Percentiles rank a stretch among this genome's conserved stretches.
These are phyloP conservation scores for Hemiprocne comata DNA, from an alignment of 2,113 vertebrate species.

Conservation along the genomic window DNA sequence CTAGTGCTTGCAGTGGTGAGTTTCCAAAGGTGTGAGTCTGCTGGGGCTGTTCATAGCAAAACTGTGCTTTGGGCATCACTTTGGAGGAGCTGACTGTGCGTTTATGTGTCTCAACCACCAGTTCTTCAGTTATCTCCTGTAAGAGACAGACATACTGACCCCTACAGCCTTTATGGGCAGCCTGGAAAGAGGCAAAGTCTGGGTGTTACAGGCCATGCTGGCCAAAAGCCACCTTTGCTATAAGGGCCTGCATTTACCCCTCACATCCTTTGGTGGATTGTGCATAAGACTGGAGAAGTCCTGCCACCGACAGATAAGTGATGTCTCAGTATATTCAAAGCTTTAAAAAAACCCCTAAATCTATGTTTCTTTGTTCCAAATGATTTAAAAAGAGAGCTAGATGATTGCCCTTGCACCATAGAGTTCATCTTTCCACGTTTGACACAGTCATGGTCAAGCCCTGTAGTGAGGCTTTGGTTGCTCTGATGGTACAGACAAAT, in stretches of 20 bases:
- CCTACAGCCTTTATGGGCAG: not conserved
- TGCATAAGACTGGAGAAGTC: rapidly evolving
- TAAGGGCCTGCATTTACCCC: not conserved
- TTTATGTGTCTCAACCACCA: not conserved
- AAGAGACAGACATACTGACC: not conserved
- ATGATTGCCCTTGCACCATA: not conserved
- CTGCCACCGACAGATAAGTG: not conserved
- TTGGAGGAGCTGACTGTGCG: rapidly evolving
- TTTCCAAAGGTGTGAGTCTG: not conserved
- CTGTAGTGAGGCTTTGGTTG: not conserved
- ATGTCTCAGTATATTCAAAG: not conserved
- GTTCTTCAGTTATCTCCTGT: not conserved
- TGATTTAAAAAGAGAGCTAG: not conserved
- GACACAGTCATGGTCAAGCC: not conserved
- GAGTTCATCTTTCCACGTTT: not conserved
- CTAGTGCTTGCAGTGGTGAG: not conserved
- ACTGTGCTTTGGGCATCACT: not conserved
- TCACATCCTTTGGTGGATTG: not conserved
- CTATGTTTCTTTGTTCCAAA: not conserved
- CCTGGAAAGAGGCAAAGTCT: not conserved
- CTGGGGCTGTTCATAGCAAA: not conserved
- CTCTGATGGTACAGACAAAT: not conserved
- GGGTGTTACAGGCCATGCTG: not conserved
- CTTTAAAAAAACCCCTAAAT: not conserved
- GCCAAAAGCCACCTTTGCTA: not conserved